phyloP scores from a whole-genome alignment of 2,797 vertebrate species.

The Myripristis jacobus region DNA sequence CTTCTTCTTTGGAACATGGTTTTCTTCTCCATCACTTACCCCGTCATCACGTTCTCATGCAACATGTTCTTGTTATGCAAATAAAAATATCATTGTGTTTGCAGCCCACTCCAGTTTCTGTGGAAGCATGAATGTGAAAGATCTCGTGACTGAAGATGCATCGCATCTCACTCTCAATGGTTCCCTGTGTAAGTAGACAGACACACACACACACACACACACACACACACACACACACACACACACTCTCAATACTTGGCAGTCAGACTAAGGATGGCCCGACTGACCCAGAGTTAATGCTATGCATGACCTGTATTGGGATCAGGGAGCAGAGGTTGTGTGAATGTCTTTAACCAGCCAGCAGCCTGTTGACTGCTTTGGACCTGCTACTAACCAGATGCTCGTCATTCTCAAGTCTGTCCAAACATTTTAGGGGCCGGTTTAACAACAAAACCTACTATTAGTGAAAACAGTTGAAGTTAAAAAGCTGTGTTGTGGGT shows the following conservation, averaged over 20 bases:
- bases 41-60: not conserved
- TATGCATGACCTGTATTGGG: slow-evolving; percentile 60
- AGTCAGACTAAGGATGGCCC: not conserved
- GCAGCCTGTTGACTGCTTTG: slow-evolving; percentile 44
- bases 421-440: slow-evolving; percentile 9
- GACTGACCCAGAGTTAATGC: slow-evolving; percentile 68
- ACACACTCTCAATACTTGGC: not conserved
- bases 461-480: not conserved
- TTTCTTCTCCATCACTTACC: not conserved
- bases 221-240: slow-evolving; percentile 13
- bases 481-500: not conserved
- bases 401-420: slow-evolving; percentile 12
- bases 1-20: slow-evolving; percentile 4
- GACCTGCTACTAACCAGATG: slow-evolving; percentile 31
- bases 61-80: slow-evolving; percentile 28
- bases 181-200: slow-evolving; percentile 89
- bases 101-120: slow-evolving; percentile 90
- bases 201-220: slow-evolving; percentile 21
- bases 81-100: slow-evolving; percentile 73
- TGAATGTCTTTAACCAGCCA: slow-evolving; percentile 57
- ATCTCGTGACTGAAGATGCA: slow-evolving; percentile 85
- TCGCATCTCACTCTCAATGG: slow-evolving; percentile 84
- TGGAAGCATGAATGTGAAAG: slow-evolving; percentile 88
- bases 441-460: not conserved
- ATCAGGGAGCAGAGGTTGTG: slow-evolving; percentile 63